A percentile compares a stretch with the other conserved stretches of the same genome.
These are phyloP conservation scores for Python bivittatus DNA, from an alignment of 2,113 vertebrate species.

Conservation along the genomic window DNA sequence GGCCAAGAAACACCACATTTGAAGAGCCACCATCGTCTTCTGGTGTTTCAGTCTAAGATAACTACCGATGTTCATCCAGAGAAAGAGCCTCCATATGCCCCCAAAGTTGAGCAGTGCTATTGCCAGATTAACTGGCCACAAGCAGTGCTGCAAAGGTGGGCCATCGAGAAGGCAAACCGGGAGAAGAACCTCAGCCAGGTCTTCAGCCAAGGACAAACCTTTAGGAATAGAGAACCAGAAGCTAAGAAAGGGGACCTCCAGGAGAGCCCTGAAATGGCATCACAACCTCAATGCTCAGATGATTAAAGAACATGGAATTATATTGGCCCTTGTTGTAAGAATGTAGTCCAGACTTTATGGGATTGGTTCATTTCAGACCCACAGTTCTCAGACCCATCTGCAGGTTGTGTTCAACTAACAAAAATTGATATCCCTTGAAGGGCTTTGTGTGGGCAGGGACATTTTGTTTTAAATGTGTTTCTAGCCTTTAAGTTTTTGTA, in stretches of 20 bases:
- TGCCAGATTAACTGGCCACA: slow-evolving; percentile 16
- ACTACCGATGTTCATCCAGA: background rate
- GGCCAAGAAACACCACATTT: background rate
- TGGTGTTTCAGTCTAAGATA: too few species aligned
- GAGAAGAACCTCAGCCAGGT: background rate
- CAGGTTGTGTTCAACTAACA: background rate
- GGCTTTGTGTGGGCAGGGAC: background rate
- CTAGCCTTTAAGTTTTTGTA: too few species aligned
- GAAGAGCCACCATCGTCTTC: background rate
- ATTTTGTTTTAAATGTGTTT: background rate
- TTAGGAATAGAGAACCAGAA: background rate
- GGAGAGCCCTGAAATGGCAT: background rate
- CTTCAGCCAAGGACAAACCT: background rate
- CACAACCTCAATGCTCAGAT: background rate
- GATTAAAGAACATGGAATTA: background rate
- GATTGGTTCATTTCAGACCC: background rate
- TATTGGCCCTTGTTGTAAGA: background rate
- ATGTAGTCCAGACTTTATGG: background rate
- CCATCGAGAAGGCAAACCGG: background rate
- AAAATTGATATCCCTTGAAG: background rate
- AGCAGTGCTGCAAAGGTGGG: slow-evolving; percentile 10
- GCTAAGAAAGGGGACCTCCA: background rate
- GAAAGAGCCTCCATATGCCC: fast-evolving
- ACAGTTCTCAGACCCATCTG: background rate
- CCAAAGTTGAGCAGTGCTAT: background rate